phyloP scores from a whole-genome alignment of 2,797 vertebrate genomes.

The Gobio occitaniae region DNA sequence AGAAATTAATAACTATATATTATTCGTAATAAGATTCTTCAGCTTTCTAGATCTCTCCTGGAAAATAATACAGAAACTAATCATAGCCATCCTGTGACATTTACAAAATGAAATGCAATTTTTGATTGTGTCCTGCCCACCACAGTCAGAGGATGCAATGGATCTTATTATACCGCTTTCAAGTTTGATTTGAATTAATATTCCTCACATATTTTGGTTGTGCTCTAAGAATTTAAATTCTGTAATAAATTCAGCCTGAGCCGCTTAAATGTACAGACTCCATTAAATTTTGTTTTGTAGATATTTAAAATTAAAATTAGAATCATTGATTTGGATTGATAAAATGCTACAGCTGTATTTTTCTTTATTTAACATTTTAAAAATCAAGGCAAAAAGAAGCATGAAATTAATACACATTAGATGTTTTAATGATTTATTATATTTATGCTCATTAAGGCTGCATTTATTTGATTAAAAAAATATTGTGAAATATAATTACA shows the following conservation, averaged over 20 bases:
- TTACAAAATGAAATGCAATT: slow-evolving; percentile 21
- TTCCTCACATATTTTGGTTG: background rate
- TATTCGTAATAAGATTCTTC: slow-evolving; percentile 1
- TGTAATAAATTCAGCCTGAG: background rate
- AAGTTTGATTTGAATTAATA: background rate
- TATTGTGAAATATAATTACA: background rate
- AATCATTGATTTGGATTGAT: background rate
- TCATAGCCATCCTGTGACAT: slow-evolving; percentile 35
- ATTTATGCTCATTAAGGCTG: background rate
- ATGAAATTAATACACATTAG: background rate
- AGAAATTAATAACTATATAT: slow-evolving; percentile 35
- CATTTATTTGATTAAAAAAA: background rate
- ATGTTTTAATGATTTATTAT: background rate
- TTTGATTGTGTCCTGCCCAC: slow-evolving; percentile 34
- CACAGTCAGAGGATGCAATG: slow-evolving; percentile 17
- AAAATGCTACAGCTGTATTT: background rate
- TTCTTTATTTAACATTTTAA: background rate
- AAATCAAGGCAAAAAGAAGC: background rate
- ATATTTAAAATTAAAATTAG: background rate
- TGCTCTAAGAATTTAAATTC: background rate
- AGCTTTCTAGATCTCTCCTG: slow-evolving; percentile 13
- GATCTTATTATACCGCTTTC: background rate
- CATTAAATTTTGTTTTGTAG: background rate
- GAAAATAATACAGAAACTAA: slow-evolving; percentile 17
- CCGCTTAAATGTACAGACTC: background rate